Percentiles rank a stretch among this genome's conserved stretches.
These are phyloP conservation scores for Rapana venosa DNA, from an alignment of 2,888 invertebrate species.

Conservation along the genomic window DNA sequence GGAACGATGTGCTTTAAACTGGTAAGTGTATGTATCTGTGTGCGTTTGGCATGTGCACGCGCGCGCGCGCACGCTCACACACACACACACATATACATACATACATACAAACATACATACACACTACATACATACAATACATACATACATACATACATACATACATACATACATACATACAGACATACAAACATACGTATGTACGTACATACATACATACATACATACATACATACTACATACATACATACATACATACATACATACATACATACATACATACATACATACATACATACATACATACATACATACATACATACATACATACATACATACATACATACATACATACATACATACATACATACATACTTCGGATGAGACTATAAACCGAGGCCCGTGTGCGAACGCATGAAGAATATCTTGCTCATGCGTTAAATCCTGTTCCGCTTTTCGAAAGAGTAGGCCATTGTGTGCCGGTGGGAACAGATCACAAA, in stretches of 20 bases:
- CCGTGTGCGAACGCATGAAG: too few species aligned
- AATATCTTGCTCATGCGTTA: too few species aligned
- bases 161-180: not conserved
- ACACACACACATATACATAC: not conserved
- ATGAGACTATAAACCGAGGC: too few species aligned
- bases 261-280: not conserved
- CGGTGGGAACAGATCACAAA: too few species aligned
- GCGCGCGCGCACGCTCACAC: not conserved
- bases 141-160: not conserved
- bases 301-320: not conserved
- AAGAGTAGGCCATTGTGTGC: too few species aligned
- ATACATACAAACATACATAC: not conserved
- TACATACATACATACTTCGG: slow-evolving; percentile 24
- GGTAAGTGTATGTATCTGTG: too few species aligned
- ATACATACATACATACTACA: not conserved
- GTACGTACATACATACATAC: not conserved
- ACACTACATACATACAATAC: not conserved
- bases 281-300: not conserved
- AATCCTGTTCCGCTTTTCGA: too few species aligned
- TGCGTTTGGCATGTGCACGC: not conserved
- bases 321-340: slow-evolving; percentile 27
- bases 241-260: not conserved
- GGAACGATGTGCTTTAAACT: not conserved
- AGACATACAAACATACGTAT: not conserved
- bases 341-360: slow-evolving; percentile 27